Conservation (phyloP, 1,140 invertebrate species). For the Ruditapes philippinarum region DNA sequence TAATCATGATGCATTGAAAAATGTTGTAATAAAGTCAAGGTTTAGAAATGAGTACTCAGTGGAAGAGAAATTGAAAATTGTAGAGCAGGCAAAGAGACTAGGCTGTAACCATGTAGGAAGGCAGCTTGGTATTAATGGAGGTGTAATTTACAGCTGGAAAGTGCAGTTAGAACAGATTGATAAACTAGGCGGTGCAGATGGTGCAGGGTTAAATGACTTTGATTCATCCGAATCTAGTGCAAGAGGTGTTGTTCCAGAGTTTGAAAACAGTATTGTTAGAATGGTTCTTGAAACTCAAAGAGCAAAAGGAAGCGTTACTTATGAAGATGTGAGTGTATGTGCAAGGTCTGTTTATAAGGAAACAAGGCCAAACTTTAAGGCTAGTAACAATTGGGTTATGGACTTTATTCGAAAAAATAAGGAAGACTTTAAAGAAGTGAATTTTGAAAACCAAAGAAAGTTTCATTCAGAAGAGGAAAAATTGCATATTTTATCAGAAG, state of each 20-base stretch:
- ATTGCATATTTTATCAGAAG: constrained; percentile 62
- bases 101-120: constrained; percentile 61
- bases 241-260: constrained; percentile 58
- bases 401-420: constrained; percentile 63
- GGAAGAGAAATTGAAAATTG: constrained; percentile 54
- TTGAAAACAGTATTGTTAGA: constrained; percentile 48
- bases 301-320: constrained; percentile 51
- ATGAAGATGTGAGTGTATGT: constrained; percentile 56
- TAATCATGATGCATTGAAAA: constrained; percentile 59
- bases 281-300: constrained; percentile 62
- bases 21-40: constrained; percentile 55
- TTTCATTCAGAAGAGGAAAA: constrained; percentile 44
- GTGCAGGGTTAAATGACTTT: not conserved
- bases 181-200: not conserved
- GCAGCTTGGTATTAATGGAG: constrained; percentile 60
- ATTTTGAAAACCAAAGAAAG: constrained; percentile 59
- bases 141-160: constrained; percentile 59
- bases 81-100: constrained; percentile 60
- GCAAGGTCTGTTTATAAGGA: constrained; percentile 56
- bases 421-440: constrained; percentile 52
- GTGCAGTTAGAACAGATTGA: constrained; percentile 56
- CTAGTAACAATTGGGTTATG: constrained; percentile 60
- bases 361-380: constrained; percentile 63
- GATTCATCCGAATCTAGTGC: constrained; percentile 18
- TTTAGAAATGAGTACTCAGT: constrained; percentile 60